phyloP scores from a whole-genome alignment of 2,113 vertebrate species.

The Danionella cerebrum region DNA sequence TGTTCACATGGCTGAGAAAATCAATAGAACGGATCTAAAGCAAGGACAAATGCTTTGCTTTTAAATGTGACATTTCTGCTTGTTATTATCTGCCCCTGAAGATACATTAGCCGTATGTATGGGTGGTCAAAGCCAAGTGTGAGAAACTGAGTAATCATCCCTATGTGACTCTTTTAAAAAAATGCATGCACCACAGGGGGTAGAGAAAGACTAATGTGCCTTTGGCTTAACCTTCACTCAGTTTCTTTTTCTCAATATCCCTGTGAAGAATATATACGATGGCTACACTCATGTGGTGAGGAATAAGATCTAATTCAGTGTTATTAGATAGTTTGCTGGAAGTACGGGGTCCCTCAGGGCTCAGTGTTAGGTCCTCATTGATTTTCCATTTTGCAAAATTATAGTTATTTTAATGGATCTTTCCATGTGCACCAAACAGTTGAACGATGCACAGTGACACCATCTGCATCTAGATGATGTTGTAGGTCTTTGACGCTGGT shows the following conservation, averaged over 20 bases:
- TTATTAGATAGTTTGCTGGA: no score
- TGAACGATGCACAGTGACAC: no score
- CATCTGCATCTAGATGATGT: no score
- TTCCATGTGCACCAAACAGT: no score
- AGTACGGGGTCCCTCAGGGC: no score
- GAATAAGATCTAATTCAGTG: no score
- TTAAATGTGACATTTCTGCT: slow-evolving; percentile 25
- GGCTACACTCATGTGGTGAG: background rate
- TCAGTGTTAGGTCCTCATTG: no score
- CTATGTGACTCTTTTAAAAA: slow-evolving; percentile 10
- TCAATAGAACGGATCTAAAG: slow-evolving; percentile 44
- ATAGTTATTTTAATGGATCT: no score
- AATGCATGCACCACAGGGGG: background rate
- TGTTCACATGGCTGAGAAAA: slow-evolving; percentile 26
- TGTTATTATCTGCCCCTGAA: slow-evolving; percentile 30
- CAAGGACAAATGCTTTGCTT: background rate
- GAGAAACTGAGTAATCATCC: slow-evolving; percentile 1
- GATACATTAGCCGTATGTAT: slow-evolving; percentile 14
- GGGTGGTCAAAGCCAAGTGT: slow-evolving; percentile 10
- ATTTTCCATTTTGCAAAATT: no score
- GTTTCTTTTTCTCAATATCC: background rate
- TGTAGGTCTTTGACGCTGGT: no score
- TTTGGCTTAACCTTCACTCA: slow-evolving; percentile 1
- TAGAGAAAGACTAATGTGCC: background rate
- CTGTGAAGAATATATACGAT: background rate